Evolutionary conservation across 2,797 vertebrate species (phyloP), one percentile per base, ranked within the genome.

Genomic region (Pogonophryne albipinna): DNA sequence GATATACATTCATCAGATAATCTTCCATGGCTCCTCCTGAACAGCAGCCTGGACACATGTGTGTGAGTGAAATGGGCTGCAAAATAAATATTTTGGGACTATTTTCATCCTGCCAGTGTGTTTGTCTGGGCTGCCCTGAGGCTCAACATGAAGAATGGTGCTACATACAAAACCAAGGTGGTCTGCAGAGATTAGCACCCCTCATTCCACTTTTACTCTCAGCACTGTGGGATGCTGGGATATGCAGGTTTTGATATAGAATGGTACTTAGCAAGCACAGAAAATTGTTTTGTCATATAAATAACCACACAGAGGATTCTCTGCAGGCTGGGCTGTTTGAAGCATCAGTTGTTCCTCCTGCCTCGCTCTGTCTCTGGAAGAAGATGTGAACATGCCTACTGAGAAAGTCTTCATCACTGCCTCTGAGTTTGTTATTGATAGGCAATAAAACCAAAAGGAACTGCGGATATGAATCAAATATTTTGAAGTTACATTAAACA

Each of bases 161-260:
- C 52, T 86, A 85, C 77, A 87, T 58, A 87, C 70, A 87, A 91
- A 81, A 74, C 89, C 90, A 92, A 92, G 91, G 93, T 93, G 92
- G 90, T 93, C 90, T 91, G 78, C 47, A 64, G 79, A 93, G 92
- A 93, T 94, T 91, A 92, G 82, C 82, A 72, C 68, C 65, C 78
- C 78, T 83, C 61, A 74, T 86, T 80, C 67, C 53, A 50, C 64
- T 66, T 46, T 65, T 65, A 16, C 69, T 78, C 76, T 65, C 64
- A 69, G 71, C 45, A 44, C 51, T 6, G 2, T 59, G 78, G 90
- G 74, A 68, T 77, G 71, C 78, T 90, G 71, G 80, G 81, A 90
- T 31, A 56, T 52, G 56, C 63, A 66, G 71, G 62, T 71, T 78
- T 71, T 71, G 67, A 68, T 58, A 66, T 23, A 71, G 47, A 66